Base-by-base conservation (phyloP, 64 coral and sea anemone species). In the Astreopora myriophthalma region DNA sequence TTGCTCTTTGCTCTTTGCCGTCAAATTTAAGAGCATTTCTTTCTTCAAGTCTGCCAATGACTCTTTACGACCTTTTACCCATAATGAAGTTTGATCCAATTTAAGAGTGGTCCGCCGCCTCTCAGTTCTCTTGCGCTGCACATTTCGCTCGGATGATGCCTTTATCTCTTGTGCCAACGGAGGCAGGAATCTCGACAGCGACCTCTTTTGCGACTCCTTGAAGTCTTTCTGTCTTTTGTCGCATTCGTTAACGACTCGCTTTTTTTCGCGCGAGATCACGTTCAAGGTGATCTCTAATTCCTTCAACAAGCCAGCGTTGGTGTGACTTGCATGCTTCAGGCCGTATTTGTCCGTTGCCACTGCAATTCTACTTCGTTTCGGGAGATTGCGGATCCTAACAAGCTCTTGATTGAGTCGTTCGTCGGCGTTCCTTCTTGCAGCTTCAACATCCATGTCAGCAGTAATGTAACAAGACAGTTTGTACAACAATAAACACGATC, bases 401-500 rank as follows among this genome's bases (percentile, higher is more conserved):
- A 96, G 51, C 20, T 96, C 95, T 24, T 96, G 95, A 71, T 80
- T 94, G 19, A 96, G 87, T 80, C 95, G 71, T 13, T 96, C 91
- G 74, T 96, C 80, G 37, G 87, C 92, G 34, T 84, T 65, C 23
- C 74, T 39, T 80, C 92, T 90, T 23, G 74, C 81, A 6, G 87
- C 49, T 42, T 93, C 65, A 38, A 90, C 87, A 29, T 94, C 95
- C 49, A 85, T 64, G 58, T 65, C 25, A 36, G 31, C 19, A n/a
- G 52, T 83, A 80, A 80, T 80, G 52, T 34, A 60, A 65, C 10
- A 37, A 38, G 2, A 16, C 52, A 35, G 20, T 58, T 32, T 10
- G 8, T n/a, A 80, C 58, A 14, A 20, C 30, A 34, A 80, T 17
- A 0, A 20, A 22, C 51, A 14, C 2, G 14, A 80, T 80, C 76